Percentiles rank a stretch among this genome's conserved stretches.
Evolutionary conservation across 1,140 invertebrate species (phyloP).

Genomic region (Rhopalosiphum padi): DNA sequence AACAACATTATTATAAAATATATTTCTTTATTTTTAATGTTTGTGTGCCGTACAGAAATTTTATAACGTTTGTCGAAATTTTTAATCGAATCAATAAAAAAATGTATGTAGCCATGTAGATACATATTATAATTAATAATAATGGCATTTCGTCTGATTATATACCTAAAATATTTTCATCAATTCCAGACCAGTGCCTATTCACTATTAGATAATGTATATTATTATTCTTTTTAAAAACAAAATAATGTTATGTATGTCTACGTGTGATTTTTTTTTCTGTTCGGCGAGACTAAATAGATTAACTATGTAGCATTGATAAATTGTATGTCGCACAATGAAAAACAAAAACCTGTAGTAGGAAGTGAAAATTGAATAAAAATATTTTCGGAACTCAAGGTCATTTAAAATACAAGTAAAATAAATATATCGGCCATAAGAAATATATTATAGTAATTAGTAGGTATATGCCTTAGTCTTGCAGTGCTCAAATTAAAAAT

Average conservation of each 20-base stretch:
- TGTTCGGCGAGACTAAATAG: neutral
- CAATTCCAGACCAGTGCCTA: neutral
- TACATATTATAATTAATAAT: neutral
- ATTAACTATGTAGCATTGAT: neutral
- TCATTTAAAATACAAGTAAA: neutral
- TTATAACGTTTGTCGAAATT: neutral
- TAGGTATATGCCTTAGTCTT: neutral
- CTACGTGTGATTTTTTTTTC: neutral
- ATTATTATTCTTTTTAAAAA: neutral
- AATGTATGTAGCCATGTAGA: neutral
- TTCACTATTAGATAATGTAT: neutral
- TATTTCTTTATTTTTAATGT: neutral
- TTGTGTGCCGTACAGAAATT: neutral
- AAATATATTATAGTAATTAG: neutral
- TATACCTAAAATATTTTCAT: neutral
- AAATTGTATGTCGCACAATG: neutral
- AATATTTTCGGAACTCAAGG: neutral
- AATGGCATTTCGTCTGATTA: neutral
- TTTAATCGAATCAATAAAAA: neutral
- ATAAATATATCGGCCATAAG: neutral
- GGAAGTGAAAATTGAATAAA: constrained; percentile 29
- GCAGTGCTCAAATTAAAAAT: neutral
- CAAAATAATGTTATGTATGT: neutral
- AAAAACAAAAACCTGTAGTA: constrained; percentile 1
- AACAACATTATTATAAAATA: neutral